Evolutionary conservation across 2,113 vertebrate genomes (phyloP).

Genomic region (Podarcis muralis): DNA sequence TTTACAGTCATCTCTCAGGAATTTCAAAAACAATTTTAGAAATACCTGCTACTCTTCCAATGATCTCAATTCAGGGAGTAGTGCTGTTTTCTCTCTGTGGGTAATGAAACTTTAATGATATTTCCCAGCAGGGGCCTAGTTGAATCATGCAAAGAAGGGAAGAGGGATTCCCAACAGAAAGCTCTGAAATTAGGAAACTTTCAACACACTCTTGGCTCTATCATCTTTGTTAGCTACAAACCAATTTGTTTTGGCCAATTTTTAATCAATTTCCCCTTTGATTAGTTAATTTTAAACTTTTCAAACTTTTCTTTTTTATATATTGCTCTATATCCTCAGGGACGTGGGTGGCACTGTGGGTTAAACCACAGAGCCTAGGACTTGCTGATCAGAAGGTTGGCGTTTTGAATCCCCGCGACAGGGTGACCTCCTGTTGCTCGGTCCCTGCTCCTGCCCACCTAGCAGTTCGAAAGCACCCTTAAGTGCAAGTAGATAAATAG

Average conservation of each 20-base stretch:
- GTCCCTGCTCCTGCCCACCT: too few relatives aligned
- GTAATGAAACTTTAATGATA: conserved; percentile 66
- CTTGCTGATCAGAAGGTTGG: too few relatives aligned
- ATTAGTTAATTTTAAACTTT: conserved; percentile 29
- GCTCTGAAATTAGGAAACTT: conserved; percentile 51
- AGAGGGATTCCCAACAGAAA: conserved; percentile 48
- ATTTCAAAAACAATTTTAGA: conserved; percentile 59
- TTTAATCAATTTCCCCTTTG: conserved; percentile 37
- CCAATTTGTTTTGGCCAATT: conserved; percentile 19
- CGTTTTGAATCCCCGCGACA: too few relatives aligned
- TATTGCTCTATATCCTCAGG: background rate
- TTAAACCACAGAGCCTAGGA: too few relatives aligned
- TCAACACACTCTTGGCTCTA: conserved; percentile 49
- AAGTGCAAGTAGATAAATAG: too few relatives aligned
- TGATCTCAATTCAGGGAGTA: conserved; percentile 63
- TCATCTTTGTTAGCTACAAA: conserved; percentile 45
- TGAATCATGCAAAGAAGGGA: conserved; percentile 52
- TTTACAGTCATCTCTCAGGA: conserved; percentile 47
- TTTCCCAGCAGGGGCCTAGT: conserved; percentile 61
- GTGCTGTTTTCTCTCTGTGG: conserved; percentile 60
- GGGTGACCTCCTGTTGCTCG: too few relatives aligned
- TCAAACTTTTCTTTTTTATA: conserved; percentile 24
- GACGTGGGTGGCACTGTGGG: too few relatives aligned
- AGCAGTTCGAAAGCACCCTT: too few relatives aligned
- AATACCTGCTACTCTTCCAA: conserved; percentile 66